Evolutionary conservation across 2,888 invertebrate species (phyloP).

Genomic region (Oscheius onirici): DNA sequence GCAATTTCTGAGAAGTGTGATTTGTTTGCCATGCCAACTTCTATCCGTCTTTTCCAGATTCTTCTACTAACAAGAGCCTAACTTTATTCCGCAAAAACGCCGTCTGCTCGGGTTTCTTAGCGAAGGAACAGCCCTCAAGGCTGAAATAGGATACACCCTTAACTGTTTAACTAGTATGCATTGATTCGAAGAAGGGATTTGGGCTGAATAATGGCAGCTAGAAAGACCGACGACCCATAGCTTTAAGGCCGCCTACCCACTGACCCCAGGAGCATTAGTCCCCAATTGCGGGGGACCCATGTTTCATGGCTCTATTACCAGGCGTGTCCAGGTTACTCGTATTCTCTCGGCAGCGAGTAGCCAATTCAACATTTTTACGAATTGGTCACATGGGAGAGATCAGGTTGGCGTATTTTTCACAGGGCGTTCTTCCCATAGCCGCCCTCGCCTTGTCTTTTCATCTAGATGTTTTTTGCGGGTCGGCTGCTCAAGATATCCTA

Average conservation of each 20-base stretch:
- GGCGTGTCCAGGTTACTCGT: neutral
- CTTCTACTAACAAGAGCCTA: no score
- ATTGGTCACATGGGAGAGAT: constrained; percentile 12
- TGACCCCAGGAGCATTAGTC: constrained; percentile 12
- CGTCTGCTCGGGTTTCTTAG: neutral
- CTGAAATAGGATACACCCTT: constrained; percentile 11
- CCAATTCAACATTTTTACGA: constrained; percentile 12
- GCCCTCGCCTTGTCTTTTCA: neutral
- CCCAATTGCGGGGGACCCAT: constrained; percentile 3
- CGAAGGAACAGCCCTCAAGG: neutral
- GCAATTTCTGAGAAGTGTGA: no score
- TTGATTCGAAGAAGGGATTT: neutral
- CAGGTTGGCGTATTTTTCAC: constrained; percentile 15
- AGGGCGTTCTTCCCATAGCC: constrained; percentile 24
- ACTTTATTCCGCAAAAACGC: neutral
- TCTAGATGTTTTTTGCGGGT: no score
- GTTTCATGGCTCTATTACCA: neutral
- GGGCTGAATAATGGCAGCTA: constrained; percentile 8
- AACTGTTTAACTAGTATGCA: constrained; percentile 14
- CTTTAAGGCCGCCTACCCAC: constrained; percentile 5
- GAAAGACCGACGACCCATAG: constrained; percentile 5
- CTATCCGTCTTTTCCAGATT: no score
- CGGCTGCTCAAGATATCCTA: no score
- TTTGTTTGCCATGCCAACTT: no score
- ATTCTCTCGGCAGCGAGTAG: neutral